Conservation (phyloP, 2,888 invertebrate genomes). For the Argyra leucocephala region DNA sequence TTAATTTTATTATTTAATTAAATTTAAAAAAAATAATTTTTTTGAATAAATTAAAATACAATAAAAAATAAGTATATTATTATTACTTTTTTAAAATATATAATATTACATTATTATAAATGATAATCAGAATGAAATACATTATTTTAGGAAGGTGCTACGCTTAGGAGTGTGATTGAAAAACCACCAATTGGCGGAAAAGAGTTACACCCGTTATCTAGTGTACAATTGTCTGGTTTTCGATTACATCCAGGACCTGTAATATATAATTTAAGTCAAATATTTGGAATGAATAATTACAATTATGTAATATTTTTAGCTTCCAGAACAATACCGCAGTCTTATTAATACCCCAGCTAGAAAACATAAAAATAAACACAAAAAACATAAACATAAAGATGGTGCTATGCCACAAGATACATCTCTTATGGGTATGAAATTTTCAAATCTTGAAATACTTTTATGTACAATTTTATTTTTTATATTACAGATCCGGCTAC, state of each 20-base stretch:
- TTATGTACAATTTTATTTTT: no score
- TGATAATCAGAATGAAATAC: slow-evolving; percentile 31
- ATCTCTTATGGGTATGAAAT: slow-evolving; percentile 53
- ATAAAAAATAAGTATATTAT: neutral
- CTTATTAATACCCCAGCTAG: slow-evolving; percentile 85
- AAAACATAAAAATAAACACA: slow-evolving; percentile 91
- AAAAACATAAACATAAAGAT: slow-evolving; percentile 87
- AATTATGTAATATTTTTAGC: slow-evolving; percentile 42
- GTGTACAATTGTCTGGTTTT: slow-evolving; percentile 85
- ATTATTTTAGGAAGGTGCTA: slow-evolving; percentile 59
- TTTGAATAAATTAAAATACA: neutral
- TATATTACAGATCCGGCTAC: slow-evolving; percentile 49
- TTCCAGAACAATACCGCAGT: slow-evolving; percentile 91
- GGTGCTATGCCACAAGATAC: slow-evolving; percentile 71
- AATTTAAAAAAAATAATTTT: neutral
- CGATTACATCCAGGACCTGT: slow-evolving; percentile 85
- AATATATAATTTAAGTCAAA: slow-evolving; percentile 21
- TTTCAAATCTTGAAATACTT: slow-evolving; percentile 18
- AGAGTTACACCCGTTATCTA: slow-evolving; percentile 75
- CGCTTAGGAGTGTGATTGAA: slow-evolving; percentile 85
- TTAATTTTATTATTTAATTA: slow-evolving; percentile 1
- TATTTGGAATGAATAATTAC: no score
- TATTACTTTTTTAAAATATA: neutral
- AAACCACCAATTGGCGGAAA: slow-evolving; percentile 90
- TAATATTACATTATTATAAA: neutral